Evolutionary conservation across 2,888 invertebrate species (phyloP).

Genomic region (Mellilla xanthometata): DNA sequence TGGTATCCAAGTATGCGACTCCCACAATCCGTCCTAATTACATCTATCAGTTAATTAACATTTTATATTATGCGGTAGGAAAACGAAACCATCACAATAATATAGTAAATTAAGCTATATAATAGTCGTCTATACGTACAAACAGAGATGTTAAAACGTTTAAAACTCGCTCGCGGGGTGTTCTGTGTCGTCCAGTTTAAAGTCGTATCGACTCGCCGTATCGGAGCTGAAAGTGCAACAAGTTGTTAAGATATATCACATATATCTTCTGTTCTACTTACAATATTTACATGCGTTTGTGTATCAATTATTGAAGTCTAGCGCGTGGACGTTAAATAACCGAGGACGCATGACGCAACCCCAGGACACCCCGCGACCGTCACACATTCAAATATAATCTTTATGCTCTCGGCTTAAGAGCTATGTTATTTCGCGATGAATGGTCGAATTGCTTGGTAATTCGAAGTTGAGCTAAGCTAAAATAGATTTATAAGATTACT

Average conservation of each 20-base stretch:
- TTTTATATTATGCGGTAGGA: constrained; percentile 76
- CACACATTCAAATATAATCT: constrained; percentile 67
- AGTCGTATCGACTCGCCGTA: constrained; percentile 64
- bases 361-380: constrained; percentile 54
- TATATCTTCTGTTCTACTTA: constrained; percentile 52
- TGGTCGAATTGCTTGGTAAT: constrained; percentile 80
- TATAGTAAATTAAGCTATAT: constrained; percentile 78
- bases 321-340: constrained; percentile 51
- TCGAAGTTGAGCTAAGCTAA: constrained; percentile 68
- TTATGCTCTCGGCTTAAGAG: constrained; percentile 64
- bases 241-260: constrained; percentile 66
- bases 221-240: constrained; percentile 36
- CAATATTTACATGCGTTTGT: constrained; percentile 13
- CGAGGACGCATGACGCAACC: constrained; percentile 45
- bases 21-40: constrained; percentile 67
- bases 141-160: constrained; percentile 75
- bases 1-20: constrained; percentile 71
- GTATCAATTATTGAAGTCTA: constrained; percentile 35
- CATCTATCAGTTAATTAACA: constrained; percentile 72
- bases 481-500: constrained; percentile 65
- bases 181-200: constrained; percentile 55
- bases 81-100: constrained; percentile 77
- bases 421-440: constrained; percentile 82
- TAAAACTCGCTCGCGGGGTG: constrained; percentile 52
- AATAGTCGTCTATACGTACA: constrained; percentile 73